These are phyloP conservation scores for Achroia grisella DNA, from an alignment of 1,140 invertebrate genomes.

Conservation along the genomic window DNA sequence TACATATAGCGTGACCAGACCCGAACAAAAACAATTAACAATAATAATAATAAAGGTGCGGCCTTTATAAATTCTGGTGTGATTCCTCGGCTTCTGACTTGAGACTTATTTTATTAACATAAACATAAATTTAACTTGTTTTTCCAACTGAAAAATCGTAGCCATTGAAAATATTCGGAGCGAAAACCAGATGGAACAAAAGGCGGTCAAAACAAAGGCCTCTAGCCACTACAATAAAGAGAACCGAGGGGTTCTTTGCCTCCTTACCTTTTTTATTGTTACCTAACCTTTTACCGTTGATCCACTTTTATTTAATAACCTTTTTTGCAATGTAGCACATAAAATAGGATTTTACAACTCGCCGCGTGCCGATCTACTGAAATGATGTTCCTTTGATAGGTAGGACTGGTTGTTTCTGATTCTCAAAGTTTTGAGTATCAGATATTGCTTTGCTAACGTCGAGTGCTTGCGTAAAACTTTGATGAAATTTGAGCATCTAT, in stretches of 20 bases:
- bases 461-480: no score
- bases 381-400: background rate
- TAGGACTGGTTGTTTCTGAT: no score
- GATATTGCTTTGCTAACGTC: background rate
- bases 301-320: conserved; percentile 47
- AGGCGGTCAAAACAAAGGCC: conserved; percentile 32
- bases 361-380: conserved; percentile 5
- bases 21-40: no score
- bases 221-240: conserved; percentile 29
- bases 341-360: conserved; percentile 30
- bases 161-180: conserved; percentile 31
- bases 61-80: no score
- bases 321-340: conserved; percentile 30
- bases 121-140: conserved; percentile 16
- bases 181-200: conserved; percentile 24
- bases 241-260: conserved; percentile 25
- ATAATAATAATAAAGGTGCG: no score
- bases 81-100: background rate
- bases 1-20: no score
- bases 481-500: no score
- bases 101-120: conserved; percentile 4
- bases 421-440: no score
- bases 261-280: conserved; percentile 41
- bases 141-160: conserved; percentile 41
- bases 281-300: conserved; percentile 43